Base-by-base conservation (phyloP, 2,888 invertebrate genomes). In the Oeneis ivallda region DNA sequence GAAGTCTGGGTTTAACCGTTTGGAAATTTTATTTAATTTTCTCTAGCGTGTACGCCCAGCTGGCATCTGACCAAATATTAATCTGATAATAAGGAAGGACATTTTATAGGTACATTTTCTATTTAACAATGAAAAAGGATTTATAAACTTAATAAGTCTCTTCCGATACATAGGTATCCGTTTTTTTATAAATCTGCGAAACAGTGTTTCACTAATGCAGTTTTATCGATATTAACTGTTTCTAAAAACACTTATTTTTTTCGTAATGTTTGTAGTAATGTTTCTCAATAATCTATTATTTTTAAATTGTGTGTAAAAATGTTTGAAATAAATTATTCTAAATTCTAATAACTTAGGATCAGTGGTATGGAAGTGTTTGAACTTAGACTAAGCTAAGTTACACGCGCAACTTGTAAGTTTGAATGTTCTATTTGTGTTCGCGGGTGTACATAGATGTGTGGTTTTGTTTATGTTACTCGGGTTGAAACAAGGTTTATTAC, bases 401-500 rank as follows among this genome's bases (percentile, higher is more conserved):
- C 8, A 53, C 54, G 15, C 37, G 34, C 54, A 39, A 50, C 17
- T 47, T 47, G 10, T 17, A 47, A 47, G 47, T 59, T 59, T 11
- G 47, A 47, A 59, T 47, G 15, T 43, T 47, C 47, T 45, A 45
- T 58, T 45, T 58, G 45, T 58, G 59, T 59, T 59, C 17, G 47
- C 59, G 58, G 17, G 34, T 58, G 34, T 58, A 15, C 47, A 17
- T 49, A 47, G 59, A 74, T 75, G 70, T 70, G 75, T 74, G 71
- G 72, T 74, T 74, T 71, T 81, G 79, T 82, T 83, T 83, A 82
- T 79, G 75, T 81, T 79, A 79, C 78, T 78, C 81, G 80, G 73
- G 76, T 76, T 79, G 78, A 79, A 84, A 82, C 77, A 74, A 77
- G 79, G 81, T 86, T 86, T 86, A 87, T 85, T 84, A 81, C 81